Conservation (phyloP, 2,797 vertebrate genomes). For the Pelodytes ibericus region DNA sequence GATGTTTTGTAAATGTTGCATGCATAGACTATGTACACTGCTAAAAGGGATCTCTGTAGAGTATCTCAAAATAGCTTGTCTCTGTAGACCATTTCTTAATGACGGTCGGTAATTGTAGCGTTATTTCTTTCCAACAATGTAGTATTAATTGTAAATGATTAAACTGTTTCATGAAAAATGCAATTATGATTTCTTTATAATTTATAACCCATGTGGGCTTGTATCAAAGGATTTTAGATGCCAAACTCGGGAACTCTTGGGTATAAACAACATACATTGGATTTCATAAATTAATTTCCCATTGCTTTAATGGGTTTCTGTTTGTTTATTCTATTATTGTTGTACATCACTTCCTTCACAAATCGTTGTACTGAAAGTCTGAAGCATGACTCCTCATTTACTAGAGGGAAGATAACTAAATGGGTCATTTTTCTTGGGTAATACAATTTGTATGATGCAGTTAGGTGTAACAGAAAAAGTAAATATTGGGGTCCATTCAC, state of each 20-base stretch:
- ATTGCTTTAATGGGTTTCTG: neutral
- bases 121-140: constrained; percentile 64
- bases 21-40: constrained; percentile 66
- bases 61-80: constrained; percentile 68
- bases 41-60: constrained; percentile 64
- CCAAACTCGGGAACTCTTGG: neutral
- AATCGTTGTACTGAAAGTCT: neutral
- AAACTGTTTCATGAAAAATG: constrained; percentile 31
- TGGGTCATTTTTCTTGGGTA: neutral
- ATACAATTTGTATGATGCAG: neutral
- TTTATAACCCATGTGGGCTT: constrained; percentile 12
- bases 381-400: neutral
- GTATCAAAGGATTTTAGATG: constrained; percentile 8
- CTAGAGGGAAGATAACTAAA: neutral
- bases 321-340: neutral
- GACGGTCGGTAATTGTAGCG: constrained; percentile 55
- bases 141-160: constrained; percentile 23
- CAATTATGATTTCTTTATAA: constrained; percentile 22
- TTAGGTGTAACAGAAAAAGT: no score
- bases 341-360: neutral
- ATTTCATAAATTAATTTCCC: neutral
- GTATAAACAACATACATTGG: neutral
- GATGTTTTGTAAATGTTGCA: constrained; percentile 69
- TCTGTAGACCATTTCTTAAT: constrained; percentile 58
- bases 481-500: no score